These are phyloP conservation scores for Parascotia fuliginaria DNA, from an alignment of 2,888 invertebrate species.

Conservation along the genomic window DNA sequence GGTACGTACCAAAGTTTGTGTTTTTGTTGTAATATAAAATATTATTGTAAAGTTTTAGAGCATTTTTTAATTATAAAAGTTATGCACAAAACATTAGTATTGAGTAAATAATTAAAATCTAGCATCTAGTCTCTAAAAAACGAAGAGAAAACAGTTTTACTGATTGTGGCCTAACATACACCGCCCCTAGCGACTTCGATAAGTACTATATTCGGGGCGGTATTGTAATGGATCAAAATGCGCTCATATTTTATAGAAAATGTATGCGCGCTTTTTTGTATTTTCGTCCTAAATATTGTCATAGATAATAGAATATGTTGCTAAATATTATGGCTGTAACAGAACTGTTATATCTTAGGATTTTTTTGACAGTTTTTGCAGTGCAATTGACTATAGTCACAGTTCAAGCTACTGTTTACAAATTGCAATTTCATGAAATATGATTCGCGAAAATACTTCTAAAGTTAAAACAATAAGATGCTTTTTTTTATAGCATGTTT, in stretches of 20 bases:
- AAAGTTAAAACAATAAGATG: no score
- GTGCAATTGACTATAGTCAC: no score
- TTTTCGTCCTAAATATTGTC: constrained; percentile 4
- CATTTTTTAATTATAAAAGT: constrained; percentile 36
- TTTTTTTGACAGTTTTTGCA: no score
- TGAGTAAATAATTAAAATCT: constrained; percentile 26
- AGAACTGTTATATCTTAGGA: not conserved
- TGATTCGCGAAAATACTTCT: no score
- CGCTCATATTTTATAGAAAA: no score
- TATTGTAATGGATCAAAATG: not conserved
- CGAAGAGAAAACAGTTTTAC: constrained; percentile 1
- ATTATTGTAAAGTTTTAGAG: constrained; percentile 47
- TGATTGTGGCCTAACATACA: no score
- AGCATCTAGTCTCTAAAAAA: constrained; percentile 37
- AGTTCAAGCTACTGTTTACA: no score
- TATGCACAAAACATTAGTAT: constrained; percentile 37
- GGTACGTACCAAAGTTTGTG: constrained; percentile 64
- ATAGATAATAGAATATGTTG: constrained; percentile 8
- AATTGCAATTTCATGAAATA: no score
- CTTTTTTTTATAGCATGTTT: no score
- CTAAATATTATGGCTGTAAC: constrained; percentile 37
- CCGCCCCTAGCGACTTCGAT: not conserved
- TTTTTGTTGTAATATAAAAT: constrained; percentile 38
- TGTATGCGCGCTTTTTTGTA: not conserved
- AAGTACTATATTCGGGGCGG: not conserved